phyloP scores from a whole-genome alignment of 1,140 invertebrate species.

The Aphis gossypii region DNA sequence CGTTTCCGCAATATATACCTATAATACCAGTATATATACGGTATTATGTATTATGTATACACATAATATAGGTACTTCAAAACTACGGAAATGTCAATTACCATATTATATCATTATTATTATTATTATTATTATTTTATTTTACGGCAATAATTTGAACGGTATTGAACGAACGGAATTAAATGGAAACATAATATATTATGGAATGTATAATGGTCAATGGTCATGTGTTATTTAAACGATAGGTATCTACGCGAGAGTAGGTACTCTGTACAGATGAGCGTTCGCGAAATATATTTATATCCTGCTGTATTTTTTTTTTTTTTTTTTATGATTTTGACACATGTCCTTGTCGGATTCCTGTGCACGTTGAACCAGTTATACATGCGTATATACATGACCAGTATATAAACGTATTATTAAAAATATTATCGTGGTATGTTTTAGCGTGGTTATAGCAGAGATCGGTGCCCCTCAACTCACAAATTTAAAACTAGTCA shows the following conservation, averaged over 20 bases:
- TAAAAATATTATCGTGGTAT: neutral
- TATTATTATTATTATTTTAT: neutral
- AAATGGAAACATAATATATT: neutral
- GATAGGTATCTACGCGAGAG: neutral
- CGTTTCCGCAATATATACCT: neutral
- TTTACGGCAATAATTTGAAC: neutral
- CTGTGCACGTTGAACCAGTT: neutral
- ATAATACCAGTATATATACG: no score
- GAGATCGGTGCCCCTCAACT: neutral
- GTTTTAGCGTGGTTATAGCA: neutral
- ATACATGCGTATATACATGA: neutral
- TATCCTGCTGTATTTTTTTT: neutral
- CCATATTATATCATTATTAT: neutral
- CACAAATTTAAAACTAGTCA: neutral
- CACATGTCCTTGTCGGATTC: slow-evolving; percentile 29
- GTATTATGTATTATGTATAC: neutral
- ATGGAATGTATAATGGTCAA: neutral
- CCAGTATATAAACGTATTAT: neutral
- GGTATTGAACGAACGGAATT: neutral
- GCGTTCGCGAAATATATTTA: neutral
- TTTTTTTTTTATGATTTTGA: slow-evolving; percentile 5
- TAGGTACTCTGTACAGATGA: no score
- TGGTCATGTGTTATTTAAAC: neutral
- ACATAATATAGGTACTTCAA: neutral
- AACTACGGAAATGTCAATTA: slow-evolving; percentile 19